A percentile compares a stretch with the other conserved stretches of the same genome.
phyloP scores from a whole-genome alignment of 2,797 vertebrate genomes.

The Sternarchorhynchus goeldii region DNA sequence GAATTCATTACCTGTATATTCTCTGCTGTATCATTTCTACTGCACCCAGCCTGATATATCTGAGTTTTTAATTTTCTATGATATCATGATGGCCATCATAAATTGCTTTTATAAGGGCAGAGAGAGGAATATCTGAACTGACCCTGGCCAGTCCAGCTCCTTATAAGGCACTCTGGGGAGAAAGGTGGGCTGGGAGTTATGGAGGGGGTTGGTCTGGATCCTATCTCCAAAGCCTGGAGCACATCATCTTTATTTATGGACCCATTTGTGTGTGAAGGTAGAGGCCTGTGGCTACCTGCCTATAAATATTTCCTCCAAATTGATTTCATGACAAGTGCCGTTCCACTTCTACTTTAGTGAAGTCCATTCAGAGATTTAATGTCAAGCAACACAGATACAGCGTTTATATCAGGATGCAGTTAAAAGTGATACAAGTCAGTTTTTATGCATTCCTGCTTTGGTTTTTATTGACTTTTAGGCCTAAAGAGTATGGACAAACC shows the following conservation, averaged over 20 bases:
- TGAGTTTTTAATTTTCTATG: background rate
- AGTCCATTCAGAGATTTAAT: slow-evolving; percentile 18
- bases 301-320: slow-evolving; percentile 66
- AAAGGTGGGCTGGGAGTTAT: slow-evolving; percentile 19
- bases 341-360: slow-evolving; percentile 25
- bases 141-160: background rate
- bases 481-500: background rate
- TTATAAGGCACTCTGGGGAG: slow-evolving; percentile 21
- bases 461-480: background rate
- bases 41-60: background rate
- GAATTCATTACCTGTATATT: background rate
- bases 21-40: slow-evolving; percentile 5
- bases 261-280: slow-evolving; percentile 68
- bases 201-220: slow-evolving; percentile 50
- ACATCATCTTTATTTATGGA: slow-evolving; percentile 72
- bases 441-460: background rate
- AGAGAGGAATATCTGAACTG: slow-evolving; percentile 10
- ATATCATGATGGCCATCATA: background rate
- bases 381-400: background rate
- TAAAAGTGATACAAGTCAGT: background rate
- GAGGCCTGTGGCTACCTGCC: slow-evolving; percentile 56
- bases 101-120: slow-evolving; percentile 9
- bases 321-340: slow-evolving; percentile 59
- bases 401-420: background rate
- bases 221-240: slow-evolving; percentile 63